phyloP scores from a whole-genome alignment of 2,888 invertebrate genomes.

The Pseudeuparius sepicola region DNA sequence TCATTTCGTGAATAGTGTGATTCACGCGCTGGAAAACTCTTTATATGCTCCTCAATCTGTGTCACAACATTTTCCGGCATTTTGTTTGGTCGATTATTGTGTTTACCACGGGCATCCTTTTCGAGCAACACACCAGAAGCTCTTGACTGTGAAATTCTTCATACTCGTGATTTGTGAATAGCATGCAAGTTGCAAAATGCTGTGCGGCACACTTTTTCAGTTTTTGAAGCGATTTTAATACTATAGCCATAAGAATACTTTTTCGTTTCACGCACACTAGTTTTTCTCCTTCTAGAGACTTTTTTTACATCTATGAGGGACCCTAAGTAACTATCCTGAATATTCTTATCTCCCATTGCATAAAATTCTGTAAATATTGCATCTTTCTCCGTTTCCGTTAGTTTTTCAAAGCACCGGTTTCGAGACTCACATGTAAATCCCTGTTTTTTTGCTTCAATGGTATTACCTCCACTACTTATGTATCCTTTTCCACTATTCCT shows the following conservation, averaged over 20 bases:
- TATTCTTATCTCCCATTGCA: too few relatives aligned
- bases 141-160: too few relatives aligned
- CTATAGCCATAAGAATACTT: constrained; percentile 8
- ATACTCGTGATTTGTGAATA: too few relatives aligned
- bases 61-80: too few relatives aligned
- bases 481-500: constrained; percentile 10
- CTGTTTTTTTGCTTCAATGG: constrained; percentile 10
- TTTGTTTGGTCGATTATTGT: too few relatives aligned
- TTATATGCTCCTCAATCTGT: too few relatives aligned
- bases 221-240: constrained; percentile 9
- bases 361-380: too few relatives aligned
- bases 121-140: too few relatives aligned
- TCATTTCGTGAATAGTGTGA: too few relatives aligned
- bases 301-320: constrained; percentile 8
- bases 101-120: too few relatives aligned
- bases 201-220: constrained; percentile 9
- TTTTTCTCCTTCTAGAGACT: constrained; percentile 8
- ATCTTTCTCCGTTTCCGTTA: constrained; percentile 6
- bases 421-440: constrained; percentile 7
- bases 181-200: constrained; percentile 8
- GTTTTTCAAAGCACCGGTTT: constrained; percentile 7
- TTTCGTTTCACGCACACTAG: constrained; percentile 8
- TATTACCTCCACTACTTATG: constrained; percentile 6
- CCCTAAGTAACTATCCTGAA: constrained; percentile 9
- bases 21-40: too few relatives aligned